Evolutionary conservation across 2,797 vertebrate species (phyloP).

Genomic region (Microhierax caerulescens): DNA sequence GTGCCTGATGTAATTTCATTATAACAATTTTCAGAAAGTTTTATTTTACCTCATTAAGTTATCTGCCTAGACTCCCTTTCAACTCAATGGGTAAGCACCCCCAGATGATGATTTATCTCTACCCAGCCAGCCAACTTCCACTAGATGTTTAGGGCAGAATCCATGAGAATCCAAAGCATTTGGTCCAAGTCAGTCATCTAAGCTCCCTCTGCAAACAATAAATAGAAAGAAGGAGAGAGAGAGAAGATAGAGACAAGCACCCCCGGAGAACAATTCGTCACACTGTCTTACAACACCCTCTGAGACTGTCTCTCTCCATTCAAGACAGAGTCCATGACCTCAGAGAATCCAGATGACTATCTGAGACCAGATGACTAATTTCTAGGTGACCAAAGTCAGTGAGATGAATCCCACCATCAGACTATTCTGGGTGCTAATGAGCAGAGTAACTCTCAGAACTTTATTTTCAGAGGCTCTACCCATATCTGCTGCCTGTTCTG

Average conservation of each 20-base stretch:
- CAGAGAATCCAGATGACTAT: neutral
- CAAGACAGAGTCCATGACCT: slow-evolving; percentile 15
- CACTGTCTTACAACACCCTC: neutral
- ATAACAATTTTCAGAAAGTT: neutral
- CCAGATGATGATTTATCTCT: neutral
- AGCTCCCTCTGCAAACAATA: neutral
- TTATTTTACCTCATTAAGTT: neutral
- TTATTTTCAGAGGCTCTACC: neutral
- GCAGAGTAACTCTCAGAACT: neutral
- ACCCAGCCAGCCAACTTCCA: neutral
- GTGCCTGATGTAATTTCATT: neutral
- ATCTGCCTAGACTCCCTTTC: neutral
- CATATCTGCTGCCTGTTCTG: neutral
- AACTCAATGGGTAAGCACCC: neutral
- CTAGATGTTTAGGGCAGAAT: neutral
- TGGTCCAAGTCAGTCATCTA: neutral
- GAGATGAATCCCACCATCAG: neutral
- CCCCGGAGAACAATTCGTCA: slow-evolving; percentile 10
- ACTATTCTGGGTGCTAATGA: neutral
- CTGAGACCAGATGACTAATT: neutral
- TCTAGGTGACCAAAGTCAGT: neutral
- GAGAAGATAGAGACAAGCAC: neutral
- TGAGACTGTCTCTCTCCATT: neutral
- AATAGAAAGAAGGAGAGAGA: neutral
- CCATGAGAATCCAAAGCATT: neutral